Conservation (phyloP, 2,113 vertebrate genomes). For the Leucoraja erinaceus region DNA sequence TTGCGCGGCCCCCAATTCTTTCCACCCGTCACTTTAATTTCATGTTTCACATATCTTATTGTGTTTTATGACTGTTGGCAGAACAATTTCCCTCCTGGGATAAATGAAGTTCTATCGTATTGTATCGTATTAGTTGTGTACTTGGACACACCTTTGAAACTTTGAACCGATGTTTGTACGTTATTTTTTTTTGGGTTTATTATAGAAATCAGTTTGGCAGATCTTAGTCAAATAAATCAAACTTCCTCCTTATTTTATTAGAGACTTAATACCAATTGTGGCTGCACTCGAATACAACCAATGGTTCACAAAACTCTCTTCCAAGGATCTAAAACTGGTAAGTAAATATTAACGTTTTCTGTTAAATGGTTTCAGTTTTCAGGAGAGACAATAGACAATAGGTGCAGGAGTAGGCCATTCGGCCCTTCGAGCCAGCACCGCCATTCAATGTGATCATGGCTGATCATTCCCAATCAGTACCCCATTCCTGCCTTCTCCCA, state of each 20-base stretch:
- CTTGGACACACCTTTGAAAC: neutral
- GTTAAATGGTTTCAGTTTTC: neutral
- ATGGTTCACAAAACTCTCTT: constrained; percentile 93
- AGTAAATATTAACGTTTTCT: constrained; percentile 50
- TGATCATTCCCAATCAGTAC: too few relatives aligned
- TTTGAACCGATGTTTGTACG: neutral
- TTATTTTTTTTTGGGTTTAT: neutral
- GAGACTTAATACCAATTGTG: constrained; percentile 93
- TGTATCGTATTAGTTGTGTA: neutral
- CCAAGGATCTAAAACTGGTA: constrained; percentile 92
- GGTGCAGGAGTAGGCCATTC: too few relatives aligned
- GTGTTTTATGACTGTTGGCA: too few relatives aligned
- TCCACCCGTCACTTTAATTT: too few relatives aligned
- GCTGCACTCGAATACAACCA: constrained; percentile 92
- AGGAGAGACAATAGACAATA: too few relatives aligned
- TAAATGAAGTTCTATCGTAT: too few relatives aligned
- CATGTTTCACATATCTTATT: too few relatives aligned
- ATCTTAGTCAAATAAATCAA: constrained; percentile 16
- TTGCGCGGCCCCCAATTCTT: too few relatives aligned
- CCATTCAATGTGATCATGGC: too few relatives aligned
- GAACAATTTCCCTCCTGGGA: too few relatives aligned
- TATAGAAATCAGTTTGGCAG: neutral
- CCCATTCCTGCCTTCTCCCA: too few relatives aligned
- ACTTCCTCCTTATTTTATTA: constrained; percentile 53
- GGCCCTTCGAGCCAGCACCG: too few relatives aligned